Evolutionary conservation across 2,113 vertebrate species (phyloP).

Genomic region (Stigmatopora argus): DNA sequence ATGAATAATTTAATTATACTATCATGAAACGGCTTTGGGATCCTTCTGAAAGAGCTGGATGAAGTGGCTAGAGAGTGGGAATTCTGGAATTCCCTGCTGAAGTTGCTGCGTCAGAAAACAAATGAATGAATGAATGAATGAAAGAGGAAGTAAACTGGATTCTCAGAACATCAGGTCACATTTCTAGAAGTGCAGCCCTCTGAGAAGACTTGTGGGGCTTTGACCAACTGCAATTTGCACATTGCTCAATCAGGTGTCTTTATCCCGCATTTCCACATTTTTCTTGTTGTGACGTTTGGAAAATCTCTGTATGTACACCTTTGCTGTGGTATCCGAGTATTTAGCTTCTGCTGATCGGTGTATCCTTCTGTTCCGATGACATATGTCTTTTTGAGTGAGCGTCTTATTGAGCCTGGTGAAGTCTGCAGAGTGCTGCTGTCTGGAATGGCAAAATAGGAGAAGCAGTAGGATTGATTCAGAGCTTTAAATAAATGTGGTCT

Average conservation of each 20-base stretch:
- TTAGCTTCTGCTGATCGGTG: not conserved
- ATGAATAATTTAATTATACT: no score
- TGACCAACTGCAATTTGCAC: not conserved
- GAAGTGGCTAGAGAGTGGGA: no score
- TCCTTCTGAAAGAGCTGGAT: no score
- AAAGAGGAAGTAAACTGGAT: not conserved
- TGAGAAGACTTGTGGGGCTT: not conserved
- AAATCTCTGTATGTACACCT: not conserved
- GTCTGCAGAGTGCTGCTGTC: slow-evolving; percentile 19
- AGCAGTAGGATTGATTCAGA: slow-evolving; percentile 55
- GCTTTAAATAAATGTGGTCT: slow-evolving; percentile 68
- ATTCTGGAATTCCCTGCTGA: no score
- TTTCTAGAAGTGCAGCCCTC: not conserved
- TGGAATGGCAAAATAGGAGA: slow-evolving; percentile 24
- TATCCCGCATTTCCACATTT: not conserved
- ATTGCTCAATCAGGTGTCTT: not conserved
- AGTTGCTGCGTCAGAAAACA: no score
- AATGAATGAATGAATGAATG: no score
- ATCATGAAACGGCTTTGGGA: no score
- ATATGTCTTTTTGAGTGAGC: slow-evolving; percentile 5
- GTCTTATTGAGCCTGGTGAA: slow-evolving; percentile 28
- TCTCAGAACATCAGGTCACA: not conserved
- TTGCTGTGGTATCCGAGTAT: not conserved
- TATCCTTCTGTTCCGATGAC: slow-evolving; percentile 11
- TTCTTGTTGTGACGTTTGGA: not conserved